Base-by-base conservation (phyloP, 2,888 invertebrate species). In the Dorcus hopei region DNA sequence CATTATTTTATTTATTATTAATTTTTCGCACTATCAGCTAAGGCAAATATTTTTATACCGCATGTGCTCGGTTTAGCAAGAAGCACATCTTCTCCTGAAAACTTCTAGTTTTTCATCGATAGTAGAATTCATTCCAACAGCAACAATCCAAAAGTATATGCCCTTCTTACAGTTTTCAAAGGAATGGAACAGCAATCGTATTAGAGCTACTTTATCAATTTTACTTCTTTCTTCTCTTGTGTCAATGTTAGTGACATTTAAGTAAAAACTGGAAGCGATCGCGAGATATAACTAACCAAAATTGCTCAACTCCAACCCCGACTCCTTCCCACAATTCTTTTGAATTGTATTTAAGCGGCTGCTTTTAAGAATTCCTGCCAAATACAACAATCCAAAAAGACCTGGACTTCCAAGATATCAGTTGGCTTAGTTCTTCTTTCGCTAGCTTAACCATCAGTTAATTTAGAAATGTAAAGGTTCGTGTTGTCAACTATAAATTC, bases 101-200 rank as follows among this genome's bases (percentile, higher is more conserved):
- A 19, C 2, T 63, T 65, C 65, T 63, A 68, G 49, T 66, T 66
- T 68, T 50, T 70, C 68, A 59, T 69, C 69, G 4, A 68, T 39
- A 1, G 66, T 68, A 19, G 62, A 65, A 41, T 51, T 66, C 65
- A 67, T 64, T 11, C 62, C 57, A 33, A 52, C 53, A 14, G 14
- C 14, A n/a, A n/a, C n/a, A n/a, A n/a, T n/a, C 14, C 14, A 14
- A 14, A 14, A 41, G 45, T 14, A 14, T 68, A 67, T 8, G 14
- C 41, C 41, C 11, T 43, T 33, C 61, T 65, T 61, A 52, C 61
- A 68, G 57, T 67, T 65, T 8, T 38, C 59, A 61, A 67, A 65
- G 50, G n/a, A 14, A 14, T 14, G 14, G n/a, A n/a, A n/a, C n/a
- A n/a, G n/a, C n/a, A n/a, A n/a, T 19, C 55, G 6, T 23, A 55